Percentiles rank a stretch among this genome's conserved stretches.
These are phyloP conservation scores for Onychostruthus taczanowskii DNA, from an alignment of 2,113 vertebrate species.

Conservation along the genomic window DNA sequence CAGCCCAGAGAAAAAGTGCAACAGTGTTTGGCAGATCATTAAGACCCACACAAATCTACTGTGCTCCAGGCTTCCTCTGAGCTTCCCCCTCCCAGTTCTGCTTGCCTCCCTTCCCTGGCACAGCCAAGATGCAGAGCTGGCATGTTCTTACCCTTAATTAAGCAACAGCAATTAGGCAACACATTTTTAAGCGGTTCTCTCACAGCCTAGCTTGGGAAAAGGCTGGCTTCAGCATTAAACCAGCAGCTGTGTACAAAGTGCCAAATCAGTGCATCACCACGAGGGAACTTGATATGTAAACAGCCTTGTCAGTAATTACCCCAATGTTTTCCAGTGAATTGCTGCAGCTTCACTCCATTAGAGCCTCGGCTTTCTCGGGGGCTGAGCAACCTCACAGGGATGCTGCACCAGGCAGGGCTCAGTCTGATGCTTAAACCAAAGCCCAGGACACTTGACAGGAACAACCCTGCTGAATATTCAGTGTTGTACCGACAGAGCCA, in stretches of 20 bases:
- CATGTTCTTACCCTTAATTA: neutral
- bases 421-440: neutral
- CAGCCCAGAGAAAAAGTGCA: neutral
- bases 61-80: neutral
- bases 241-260: neutral
- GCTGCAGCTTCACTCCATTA: neutral
- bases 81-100: neutral
- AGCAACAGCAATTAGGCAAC: slow-evolving; percentile 38
- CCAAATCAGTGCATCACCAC: slow-evolving; percentile 8
- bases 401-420: neutral
- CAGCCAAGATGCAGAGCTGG: neutral
- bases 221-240: slow-evolving; percentile 1
- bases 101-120: neutral
- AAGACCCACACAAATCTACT: neutral
- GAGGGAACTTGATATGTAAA: slow-evolving; percentile 39
- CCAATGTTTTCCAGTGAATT: neutral
- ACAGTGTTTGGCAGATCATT: neutral
- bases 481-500: neutral
- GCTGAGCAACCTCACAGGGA: neutral
- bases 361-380: neutral
- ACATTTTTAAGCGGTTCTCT: slow-evolving; percentile 29
- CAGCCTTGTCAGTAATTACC: slow-evolving; percentile 29
- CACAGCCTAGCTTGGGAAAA: slow-evolving; percentile 1
- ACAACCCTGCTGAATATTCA: neutral
- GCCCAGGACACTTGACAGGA: neutral